These are phyloP conservation scores for Oscheius onirici DNA, from an alignment of 2,888 invertebrate species.

Conservation along the genomic window DNA sequence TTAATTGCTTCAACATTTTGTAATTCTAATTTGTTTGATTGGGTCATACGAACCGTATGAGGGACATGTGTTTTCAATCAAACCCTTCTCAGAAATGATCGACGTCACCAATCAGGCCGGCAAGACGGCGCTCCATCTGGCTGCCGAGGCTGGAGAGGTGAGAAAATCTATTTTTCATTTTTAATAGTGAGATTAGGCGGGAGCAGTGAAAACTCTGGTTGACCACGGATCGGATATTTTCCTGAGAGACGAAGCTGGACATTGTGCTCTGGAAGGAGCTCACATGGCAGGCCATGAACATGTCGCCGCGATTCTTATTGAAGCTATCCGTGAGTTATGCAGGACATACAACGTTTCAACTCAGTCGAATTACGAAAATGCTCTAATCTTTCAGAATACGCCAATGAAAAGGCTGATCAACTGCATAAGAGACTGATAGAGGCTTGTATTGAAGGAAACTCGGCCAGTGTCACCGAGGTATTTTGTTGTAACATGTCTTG, in stretches of 20 bases:
- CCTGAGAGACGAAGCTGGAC: slow-evolving; percentile 76
- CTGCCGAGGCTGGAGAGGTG: slow-evolving; percentile 61
- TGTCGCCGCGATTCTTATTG: slow-evolving; percentile 64
- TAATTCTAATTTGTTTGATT: too few species aligned
- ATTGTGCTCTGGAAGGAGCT: slow-evolving; percentile 81
- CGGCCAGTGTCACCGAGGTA: slow-evolving; percentile 78
- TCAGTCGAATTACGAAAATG: too few species aligned
- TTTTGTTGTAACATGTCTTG: background rate
- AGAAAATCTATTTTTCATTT: slow-evolving; percentile 18
- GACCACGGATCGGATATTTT: slow-evolving; percentile 72
- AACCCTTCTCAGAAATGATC: slow-evolving; percentile 36
- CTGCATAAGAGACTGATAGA: slow-evolving; percentile 79
- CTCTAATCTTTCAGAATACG: slow-evolving; percentile 54
- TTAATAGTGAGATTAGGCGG: slow-evolving; percentile 13
- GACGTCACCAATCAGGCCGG: slow-evolving; percentile 57
- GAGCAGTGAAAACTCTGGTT: slow-evolving; percentile 6
- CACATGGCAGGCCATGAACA: slow-evolving; percentile 79
- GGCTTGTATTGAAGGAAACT: slow-evolving; percentile 82
- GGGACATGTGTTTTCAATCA: background rate
- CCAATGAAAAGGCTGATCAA: slow-evolving; percentile 45
- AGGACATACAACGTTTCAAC: background rate
- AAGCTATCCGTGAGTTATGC: slow-evolving; percentile 60
- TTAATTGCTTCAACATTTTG: too few species aligned
- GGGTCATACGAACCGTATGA: too few species aligned
- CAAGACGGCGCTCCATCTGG: slow-evolving; percentile 64